Percentiles rank a stretch among this genome's conserved stretches.
These are phyloP conservation scores for Metellina segmentata DNA, from an alignment of 2,888 invertebrate species.

Conservation along the genomic window DNA sequence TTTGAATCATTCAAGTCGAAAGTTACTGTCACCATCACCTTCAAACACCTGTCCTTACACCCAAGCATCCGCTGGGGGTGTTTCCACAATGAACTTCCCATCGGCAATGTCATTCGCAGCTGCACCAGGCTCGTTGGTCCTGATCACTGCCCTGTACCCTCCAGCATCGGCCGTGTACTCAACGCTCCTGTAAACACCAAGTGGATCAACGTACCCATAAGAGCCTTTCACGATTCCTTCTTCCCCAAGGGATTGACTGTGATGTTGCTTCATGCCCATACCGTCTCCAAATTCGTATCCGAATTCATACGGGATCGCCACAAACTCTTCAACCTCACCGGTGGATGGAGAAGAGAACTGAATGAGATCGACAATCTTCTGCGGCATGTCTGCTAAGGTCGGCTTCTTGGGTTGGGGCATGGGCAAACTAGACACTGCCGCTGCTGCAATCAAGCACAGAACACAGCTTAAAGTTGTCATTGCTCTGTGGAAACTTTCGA, in stretches of 20 bases:
- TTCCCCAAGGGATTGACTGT: neutral
- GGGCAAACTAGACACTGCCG: neutral
- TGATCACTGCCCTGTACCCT: conserved; percentile 23
- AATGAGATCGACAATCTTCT: conserved; percentile 1
- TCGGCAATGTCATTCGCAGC: neutral
- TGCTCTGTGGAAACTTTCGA: no score
- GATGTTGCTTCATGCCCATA: conserved; percentile 20
- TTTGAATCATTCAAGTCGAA: no score
- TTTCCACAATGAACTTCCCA: conserved; percentile 4
- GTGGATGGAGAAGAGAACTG: conserved; percentile 17
- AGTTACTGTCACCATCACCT: neutral
- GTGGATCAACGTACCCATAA: conserved; percentile 27
- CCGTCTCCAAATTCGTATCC: neutral
- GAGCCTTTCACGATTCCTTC: conserved; percentile 20
- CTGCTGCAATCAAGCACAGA: no score
- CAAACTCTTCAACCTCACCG: neutral
- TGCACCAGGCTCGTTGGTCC: conserved; percentile 27
- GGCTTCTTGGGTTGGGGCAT: neutral
- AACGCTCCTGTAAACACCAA: conserved; percentile 21
- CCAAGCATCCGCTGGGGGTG: neutral
- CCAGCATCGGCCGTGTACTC: conserved; percentile 31
- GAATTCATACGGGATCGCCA: conserved; percentile 32
- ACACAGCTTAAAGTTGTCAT: no score
- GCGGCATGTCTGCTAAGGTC: neutral
- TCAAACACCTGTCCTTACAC: neutral